Evolutionary conservation across 2,888 invertebrate genomes (phyloP).

Genomic region (Candidula unifasciata): DNA sequence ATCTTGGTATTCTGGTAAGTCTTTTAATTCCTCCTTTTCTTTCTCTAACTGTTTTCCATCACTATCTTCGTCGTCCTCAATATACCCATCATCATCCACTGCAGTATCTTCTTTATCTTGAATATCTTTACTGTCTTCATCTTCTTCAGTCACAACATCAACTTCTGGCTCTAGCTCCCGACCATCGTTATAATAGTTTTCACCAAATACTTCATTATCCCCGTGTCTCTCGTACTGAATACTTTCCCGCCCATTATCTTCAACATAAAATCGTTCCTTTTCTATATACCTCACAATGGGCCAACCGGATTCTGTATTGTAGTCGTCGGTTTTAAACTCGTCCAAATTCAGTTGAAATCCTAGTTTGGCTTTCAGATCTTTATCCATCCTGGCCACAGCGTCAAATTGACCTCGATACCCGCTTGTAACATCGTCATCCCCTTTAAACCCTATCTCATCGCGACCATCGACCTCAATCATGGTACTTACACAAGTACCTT

Average conservation of each 20-base stretch:
- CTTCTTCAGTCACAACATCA: neutral
- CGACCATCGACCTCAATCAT: slow-evolving; percentile 43
- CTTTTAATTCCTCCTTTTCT: neutral
- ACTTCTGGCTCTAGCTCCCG: neutral
- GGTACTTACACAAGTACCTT: slow-evolving; percentile 34
- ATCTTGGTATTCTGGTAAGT: neutral
- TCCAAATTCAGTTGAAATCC: slow-evolving; percentile 44
- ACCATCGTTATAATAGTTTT: slow-evolving; percentile 50
- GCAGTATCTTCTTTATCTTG: neutral
- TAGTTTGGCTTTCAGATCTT: neutral
- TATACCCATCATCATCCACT: neutral
- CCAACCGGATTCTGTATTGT: slow-evolving; percentile 42
- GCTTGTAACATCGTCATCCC: slow-evolving; percentile 31
- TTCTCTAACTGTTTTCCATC: slow-evolving; percentile 9
- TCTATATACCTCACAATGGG: slow-evolving; percentile 45
- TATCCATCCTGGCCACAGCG: slow-evolving; percentile 30
- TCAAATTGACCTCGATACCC: slow-evolving; percentile 1
- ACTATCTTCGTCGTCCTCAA: neutral
- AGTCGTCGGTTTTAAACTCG: slow-evolving; percentile 40
- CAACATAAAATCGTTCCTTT: slow-evolving; percentile 40
- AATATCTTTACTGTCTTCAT: slow-evolving; percentile 14
- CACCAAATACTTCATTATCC: slow-evolving; percentile 54
- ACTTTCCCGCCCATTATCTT: slow-evolving; percentile 27
- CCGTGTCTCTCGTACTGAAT: neutral
- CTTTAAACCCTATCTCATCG: slow-evolving; percentile 16